Base-by-base conservation (phyloP, 2,888 invertebrate species). In the Caenorhabditis imperialis region DNA sequence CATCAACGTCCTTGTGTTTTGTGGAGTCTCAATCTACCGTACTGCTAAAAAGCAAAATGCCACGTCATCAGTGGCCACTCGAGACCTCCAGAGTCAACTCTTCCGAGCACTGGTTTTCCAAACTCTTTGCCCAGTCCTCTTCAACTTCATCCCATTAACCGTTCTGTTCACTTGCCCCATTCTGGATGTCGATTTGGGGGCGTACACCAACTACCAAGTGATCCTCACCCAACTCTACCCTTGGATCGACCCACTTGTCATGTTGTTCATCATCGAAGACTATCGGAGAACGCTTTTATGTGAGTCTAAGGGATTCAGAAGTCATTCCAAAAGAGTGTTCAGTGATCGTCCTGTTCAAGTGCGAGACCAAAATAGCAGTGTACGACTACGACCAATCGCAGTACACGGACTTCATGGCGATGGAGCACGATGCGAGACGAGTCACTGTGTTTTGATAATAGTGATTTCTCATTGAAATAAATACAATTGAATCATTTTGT, bases 61-160 rank as follows among this genome's bases (percentile, higher is more conserved):
- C n/a, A 18, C n/a, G n/a, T n/a, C 22, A 7, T 55, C 55, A 2
- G 27, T 22, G 3, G 22, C 30, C 47, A 63, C 63, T 5, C 63
- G 63, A 1, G 37, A 47, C 8, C 42, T 67, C 8, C 65, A 65
- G 35, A 2, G 50, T n/a, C 57, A 65, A 30, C 42, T 65, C 5
- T 65, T 65, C 57, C 57, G 65, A 10, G 65, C 65, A 8, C 38
- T 65, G n/a, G 37, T 55, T 3, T 35, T 55, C 10, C 65, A 65
- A 30, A 42, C 65, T 0, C 16, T 55, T 6, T 38, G 50, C 37
- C 67, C 67, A 0, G 33, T 27, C 22, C 10, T 57, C 30, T 67
- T 67, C 44, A 50, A 44, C 37, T 57, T 53, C 18, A 27, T 58
- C 35, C 57, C 57, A 0, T n/a, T 55, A 1, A 27, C 22, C 7